These are phyloP conservation scores for Montipora cactus DNA, from an alignment of 64 coral and sea anemone genomes.

Conservation along the genomic window DNA sequence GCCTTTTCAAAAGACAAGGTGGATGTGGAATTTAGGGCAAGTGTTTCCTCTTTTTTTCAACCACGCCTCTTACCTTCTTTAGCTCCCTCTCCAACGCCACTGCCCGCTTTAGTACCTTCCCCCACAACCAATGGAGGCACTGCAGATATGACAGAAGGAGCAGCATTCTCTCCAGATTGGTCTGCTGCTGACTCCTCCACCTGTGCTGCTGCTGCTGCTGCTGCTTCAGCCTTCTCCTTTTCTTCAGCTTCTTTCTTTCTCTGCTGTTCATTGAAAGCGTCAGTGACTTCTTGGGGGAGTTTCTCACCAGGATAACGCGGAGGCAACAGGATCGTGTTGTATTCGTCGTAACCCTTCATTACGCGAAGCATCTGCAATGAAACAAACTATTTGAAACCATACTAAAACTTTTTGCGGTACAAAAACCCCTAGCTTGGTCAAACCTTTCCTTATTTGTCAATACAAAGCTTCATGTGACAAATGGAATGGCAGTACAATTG, in stretches of 20 bases:
- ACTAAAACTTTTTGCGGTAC: too few relatives aligned
- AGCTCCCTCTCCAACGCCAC: conserved; percentile 20
- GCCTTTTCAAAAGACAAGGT: too few relatives aligned
- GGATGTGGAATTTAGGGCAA: too few relatives aligned
- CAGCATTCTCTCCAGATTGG: conserved; percentile 38
- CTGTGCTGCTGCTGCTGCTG: conserved; percentile 64
- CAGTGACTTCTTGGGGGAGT: conserved; percentile 78
- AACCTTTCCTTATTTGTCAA: too few relatives aligned
- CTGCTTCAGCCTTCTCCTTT: conserved; percentile 81
- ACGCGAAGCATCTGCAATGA: conserved; percentile 80
- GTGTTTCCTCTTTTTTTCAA: background rate
- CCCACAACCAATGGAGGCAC: conserved; percentile 37
- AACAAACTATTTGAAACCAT: background rate
- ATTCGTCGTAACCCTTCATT: conserved; percentile 99
- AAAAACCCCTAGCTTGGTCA: too few relatives aligned
- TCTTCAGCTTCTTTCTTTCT: conserved; percentile 90
- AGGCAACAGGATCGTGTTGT: conserved; percentile 95
- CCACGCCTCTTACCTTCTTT: conserved; percentile 6
- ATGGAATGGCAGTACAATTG: too few relatives aligned
- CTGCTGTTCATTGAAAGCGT: conserved; percentile 86
- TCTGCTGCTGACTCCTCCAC: conserved; percentile 59
- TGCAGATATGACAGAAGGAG: conserved; percentile 45
- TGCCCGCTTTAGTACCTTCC: conserved; percentile 1
- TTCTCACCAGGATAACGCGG: conserved; percentile 85
- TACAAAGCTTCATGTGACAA: too few relatives aligned